Evolutionary conservation across 2,113 vertebrate species (phyloP), one percentile per base, ranked within the genome.

Genomic region (Pteruthius melanotis): DNA sequence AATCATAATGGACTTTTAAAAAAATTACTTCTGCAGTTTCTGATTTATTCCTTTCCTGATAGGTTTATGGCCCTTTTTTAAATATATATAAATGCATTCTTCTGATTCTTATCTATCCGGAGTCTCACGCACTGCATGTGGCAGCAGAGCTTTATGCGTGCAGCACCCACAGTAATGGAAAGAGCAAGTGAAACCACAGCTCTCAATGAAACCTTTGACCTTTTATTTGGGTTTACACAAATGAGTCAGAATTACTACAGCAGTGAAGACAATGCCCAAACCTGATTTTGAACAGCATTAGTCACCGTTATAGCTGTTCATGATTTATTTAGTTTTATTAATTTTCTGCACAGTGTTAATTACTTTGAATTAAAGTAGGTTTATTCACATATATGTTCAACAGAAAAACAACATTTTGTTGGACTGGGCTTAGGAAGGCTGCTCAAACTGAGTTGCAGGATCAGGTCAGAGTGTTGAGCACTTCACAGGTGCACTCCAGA

Each of bases 31-130:
- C 53, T 50, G 49, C 9, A 19, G 44, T 91, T 96, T 94, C 60
- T 95, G 78, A 86, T 93, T 93, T 95, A 94, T 94, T 93, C 39
- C 75, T 68, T 76, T 80, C 74, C 81, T 91, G 75, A 89, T 91
- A 70, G 80, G 50, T 83, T 95, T 83, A 94, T 90, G 50, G 49
- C 30, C 18, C 9, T 42, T 52, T 47, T 76, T 49, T 37, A n/a
- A n/a, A n/a, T 50, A 31, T 24, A n/a, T 8, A 31, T 24, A 61
- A 56, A 30, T 65, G 28, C 39, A 53, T 80, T 75, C 26, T 86
- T 52, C 68, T 86, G n/a, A 92, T 83, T 95, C 68, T 95, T 75
- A 42, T 87, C 65, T 90, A 66, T 80, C 54, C 18, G 7, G 82
- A 81, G 49, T 47, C 80, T 94, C 2, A 8, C 0, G 1, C 56